Conservation (phyloP, 2,888 invertebrate genomes). For the Orthosia incerta region DNA sequence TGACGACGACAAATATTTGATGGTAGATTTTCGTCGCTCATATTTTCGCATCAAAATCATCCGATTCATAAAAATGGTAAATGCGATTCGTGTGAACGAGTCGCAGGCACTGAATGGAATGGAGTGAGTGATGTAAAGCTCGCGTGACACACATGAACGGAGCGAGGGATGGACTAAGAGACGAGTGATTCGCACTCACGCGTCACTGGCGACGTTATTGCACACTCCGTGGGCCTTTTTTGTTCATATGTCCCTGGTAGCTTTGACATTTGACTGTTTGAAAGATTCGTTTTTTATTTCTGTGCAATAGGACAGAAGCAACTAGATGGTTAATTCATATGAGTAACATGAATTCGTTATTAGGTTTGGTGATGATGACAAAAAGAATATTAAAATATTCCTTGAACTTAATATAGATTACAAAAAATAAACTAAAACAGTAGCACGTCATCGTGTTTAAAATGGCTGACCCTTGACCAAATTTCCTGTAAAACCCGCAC, state of each 20-base stretch:
- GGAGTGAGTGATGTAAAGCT: constrained; percentile 50
- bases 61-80: constrained; percentile 59
- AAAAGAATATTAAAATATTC: too few species aligned
- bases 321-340: not conserved
- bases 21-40: constrained; percentile 15
- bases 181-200: constrained; percentile 56
- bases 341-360: too few species aligned
- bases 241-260: constrained; percentile 24
- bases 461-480: not conserved
- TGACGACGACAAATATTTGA: constrained; percentile 33
- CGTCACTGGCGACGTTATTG: constrained; percentile 50
- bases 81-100: constrained; percentile 54
- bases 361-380: too few species aligned
- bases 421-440: not conserved
- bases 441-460: constrained; percentile 2
- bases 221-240: constrained; percentile 30
- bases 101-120: constrained; percentile 48
- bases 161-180: constrained; percentile 51
- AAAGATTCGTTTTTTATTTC: not conserved
- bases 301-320: not conserved
- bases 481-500: constrained; percentile 6
- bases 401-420: too few species aligned
- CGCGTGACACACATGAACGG: constrained; percentile 57
- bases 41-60: constrained; percentile 39
- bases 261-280: constrained; percentile 37